phyloP scores from a whole-genome alignment of 2,113 vertebrate species.

The Myrmecobius fasciatus region DNA sequence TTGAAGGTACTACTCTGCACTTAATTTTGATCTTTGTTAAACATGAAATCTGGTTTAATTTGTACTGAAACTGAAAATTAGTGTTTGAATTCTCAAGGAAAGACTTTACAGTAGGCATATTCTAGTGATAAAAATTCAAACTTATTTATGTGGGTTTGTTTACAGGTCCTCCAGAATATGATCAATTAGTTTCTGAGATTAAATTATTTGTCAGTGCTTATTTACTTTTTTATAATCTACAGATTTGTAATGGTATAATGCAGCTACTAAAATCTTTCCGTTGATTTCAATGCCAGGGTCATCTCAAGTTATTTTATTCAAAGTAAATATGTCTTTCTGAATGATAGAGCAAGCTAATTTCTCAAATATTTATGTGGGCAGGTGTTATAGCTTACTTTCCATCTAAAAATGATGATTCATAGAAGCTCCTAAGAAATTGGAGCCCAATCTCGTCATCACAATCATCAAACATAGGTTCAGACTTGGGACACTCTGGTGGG shows the following conservation, averaged over 20 bases:
- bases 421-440: not conserved
- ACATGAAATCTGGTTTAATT: not conserved
- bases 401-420: slow-evolving; percentile 59
- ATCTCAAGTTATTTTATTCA: slow-evolving; percentile 59
- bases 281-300: slow-evolving; percentile 51
- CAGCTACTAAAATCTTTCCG: slow-evolving; percentile 48
- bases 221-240: slow-evolving; percentile 68
- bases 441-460: not conserved
- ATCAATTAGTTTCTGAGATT: not conserved
- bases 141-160: slow-evolving; percentile 52
- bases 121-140: slow-evolving; percentile 11
- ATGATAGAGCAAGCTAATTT: slow-evolving; percentile 42
- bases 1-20: not conserved
- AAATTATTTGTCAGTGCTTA: slow-evolving; percentile 58
- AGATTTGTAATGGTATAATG: slow-evolving; percentile 65
- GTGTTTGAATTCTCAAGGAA: not conserved
- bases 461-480: not conserved
- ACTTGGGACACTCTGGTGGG: fast-evolving
- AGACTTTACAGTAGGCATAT: not conserved
- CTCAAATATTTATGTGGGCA: slow-evolving; percentile 64
- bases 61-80: not conserved
- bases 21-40: not conserved
- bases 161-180: slow-evolving; percentile 12
- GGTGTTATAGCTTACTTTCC: slow-evolving; percentile 57
- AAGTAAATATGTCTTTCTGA: slow-evolving; percentile 61